Conservation (phyloP, 2,888 invertebrate genomes). For the Ormia ochracea region DNA sequence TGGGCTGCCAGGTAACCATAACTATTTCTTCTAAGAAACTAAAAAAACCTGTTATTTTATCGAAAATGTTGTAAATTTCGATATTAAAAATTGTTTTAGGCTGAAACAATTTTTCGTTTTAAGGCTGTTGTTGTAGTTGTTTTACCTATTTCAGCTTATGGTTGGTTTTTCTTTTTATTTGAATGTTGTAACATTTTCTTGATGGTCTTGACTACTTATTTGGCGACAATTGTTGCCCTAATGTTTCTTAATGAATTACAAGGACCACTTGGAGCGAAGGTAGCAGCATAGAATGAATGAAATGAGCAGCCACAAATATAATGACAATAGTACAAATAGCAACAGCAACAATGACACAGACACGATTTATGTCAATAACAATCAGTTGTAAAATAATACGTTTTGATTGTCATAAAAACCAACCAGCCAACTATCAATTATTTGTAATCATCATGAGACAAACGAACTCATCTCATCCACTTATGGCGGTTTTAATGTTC, state of each 20-base stretch:
- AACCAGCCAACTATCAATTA: background rate
- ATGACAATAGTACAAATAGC: background rate
- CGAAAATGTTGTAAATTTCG: too few species aligned
- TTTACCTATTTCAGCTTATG: too few species aligned
- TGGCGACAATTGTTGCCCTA: background rate
- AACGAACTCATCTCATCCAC: background rate
- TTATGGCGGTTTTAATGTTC: background rate
- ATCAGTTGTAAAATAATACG: slow-evolving; percentile 35
- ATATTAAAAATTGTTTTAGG: too few species aligned
- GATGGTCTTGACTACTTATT: background rate
- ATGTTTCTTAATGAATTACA: slow-evolving; percentile 16
- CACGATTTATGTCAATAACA: slow-evolving; percentile 62
- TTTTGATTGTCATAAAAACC: slow-evolving; percentile 30
- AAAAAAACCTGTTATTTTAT: too few species aligned
- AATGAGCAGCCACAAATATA: slow-evolving; percentile 11
- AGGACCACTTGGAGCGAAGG: background rate
- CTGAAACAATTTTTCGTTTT: too few species aligned
- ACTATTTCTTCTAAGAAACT: too few species aligned
- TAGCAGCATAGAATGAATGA: slow-evolving; percentile 12
- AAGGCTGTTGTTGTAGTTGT: too few species aligned
- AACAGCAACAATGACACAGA: slow-evolving; percentile 22
- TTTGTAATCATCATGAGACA: background rate
- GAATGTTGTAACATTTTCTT: slow-evolving; percentile 28
- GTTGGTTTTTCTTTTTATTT: too few species aligned
- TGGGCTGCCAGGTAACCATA: too few species aligned